Percentiles rank a stretch among this genome's conserved stretches.
Conservation (phyloP, 2,888 invertebrate genomes). For the Archips xylosteana region DNA sequence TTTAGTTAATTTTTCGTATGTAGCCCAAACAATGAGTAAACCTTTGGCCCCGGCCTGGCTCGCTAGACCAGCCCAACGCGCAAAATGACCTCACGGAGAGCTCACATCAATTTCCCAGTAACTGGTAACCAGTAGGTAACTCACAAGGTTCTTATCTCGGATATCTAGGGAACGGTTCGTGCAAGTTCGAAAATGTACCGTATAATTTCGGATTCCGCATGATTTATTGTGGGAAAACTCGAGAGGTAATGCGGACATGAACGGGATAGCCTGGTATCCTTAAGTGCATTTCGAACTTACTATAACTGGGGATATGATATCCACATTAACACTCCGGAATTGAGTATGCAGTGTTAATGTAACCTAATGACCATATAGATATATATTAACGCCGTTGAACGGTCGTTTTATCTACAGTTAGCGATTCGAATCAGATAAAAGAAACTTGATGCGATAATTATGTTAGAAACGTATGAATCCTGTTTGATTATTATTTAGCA, state of each 20-base stretch:
- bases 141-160: conserved; percentile 46
- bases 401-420: conserved; percentile 39
- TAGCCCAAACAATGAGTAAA: conserved; percentile 14
- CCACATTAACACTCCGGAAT: conserved; percentile 26
- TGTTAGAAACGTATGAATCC: conserved; percentile 45
- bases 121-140: conserved; percentile 57
- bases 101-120: conserved; percentile 60
- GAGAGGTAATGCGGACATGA: conserved; percentile 29
- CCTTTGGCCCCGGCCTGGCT: conserved; percentile 18
- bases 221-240: conserved; percentile 43
- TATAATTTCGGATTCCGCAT: conserved; percentile 51
- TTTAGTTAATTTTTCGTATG: background rate
- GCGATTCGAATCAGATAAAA: conserved; percentile 55
- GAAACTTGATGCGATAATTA: conserved; percentile 58
- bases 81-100: conserved; percentile 57
- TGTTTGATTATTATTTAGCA: conserved; percentile 38
- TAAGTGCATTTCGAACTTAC: conserved; percentile 34
- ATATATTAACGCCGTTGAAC: conserved; percentile 3
- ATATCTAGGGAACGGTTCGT: conserved; percentile 54
- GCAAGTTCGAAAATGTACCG: conserved; percentile 54
- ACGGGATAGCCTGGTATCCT: conserved; percentile 23
- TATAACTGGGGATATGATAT: conserved; percentile 6
- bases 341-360: conserved; percentile 28
- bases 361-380: background rate
- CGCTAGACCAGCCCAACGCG: conserved; percentile 45